These are phyloP conservation scores for Nemurella pictetii DNA, from an alignment of 2,888 invertebrate genomes.

Conservation along the genomic window DNA sequence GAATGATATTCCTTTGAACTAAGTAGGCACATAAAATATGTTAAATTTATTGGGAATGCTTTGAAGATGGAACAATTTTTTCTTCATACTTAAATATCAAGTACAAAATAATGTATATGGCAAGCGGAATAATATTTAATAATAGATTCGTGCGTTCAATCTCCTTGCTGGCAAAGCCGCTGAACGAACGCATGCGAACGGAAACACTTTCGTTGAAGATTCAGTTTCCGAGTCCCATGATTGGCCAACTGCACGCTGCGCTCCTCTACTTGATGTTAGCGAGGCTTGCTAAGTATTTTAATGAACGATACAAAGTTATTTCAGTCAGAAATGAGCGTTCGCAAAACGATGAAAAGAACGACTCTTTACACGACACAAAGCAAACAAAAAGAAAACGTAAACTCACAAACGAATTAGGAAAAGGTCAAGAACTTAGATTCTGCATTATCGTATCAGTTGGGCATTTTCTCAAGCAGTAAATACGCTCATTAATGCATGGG, in stretches of 20 bases:
- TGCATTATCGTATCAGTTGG: no score
- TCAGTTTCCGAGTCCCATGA: background rate
- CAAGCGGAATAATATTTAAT: no score
- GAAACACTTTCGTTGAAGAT: background rate
- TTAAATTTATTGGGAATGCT: background rate
- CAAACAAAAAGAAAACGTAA: no score
- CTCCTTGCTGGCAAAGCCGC: background rate
- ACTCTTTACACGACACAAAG: no score
- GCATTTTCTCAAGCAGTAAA: no score
- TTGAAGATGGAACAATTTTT: background rate
- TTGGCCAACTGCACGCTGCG: background rate
- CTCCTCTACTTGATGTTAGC: no score
- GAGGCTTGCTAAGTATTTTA: no score
- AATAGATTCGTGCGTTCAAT: background rate
- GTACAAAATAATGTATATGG: background rate
- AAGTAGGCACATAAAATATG: background rate
- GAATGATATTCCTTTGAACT: background rate
- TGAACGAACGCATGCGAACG: background rate
- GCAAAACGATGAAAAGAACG: background rate
- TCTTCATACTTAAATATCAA: background rate
- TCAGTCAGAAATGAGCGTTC: background rate
- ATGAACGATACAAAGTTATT: background rate
- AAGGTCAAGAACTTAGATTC: no score
- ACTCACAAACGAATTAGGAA: no score
- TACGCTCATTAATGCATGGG: no score